Evolutionary conservation across 2,113 vertebrate genomes (phyloP).

Genomic region (Sturnus vulgaris): DNA sequence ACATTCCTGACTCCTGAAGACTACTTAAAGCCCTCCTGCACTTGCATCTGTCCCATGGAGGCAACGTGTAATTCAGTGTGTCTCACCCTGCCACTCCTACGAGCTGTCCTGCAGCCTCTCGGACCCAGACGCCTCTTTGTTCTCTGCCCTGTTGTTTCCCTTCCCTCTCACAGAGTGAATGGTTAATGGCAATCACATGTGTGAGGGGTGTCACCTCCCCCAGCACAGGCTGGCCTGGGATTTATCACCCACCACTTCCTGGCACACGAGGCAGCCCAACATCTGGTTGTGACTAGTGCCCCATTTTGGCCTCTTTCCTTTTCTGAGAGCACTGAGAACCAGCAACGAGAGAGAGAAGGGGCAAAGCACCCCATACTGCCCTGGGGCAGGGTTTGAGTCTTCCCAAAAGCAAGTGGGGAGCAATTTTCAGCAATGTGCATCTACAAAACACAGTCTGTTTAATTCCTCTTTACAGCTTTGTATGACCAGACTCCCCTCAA

Average conservation of each 20-base stretch:
- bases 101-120: background rate
- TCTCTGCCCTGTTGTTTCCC: background rate
- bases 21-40: background rate
- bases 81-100: background rate
- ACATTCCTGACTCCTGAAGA: background rate
- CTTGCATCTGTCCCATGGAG: background rate
- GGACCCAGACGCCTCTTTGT: background rate
- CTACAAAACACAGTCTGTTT: background rate
- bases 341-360: background rate
- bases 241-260: slow-evolving; percentile 8
- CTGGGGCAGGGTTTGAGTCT: background rate
- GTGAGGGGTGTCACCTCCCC: background rate
- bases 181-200: slow-evolving; percentile 29
- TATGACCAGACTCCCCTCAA: background rate
- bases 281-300: slow-evolving; percentile 24
- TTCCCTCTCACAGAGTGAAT: background rate
- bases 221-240: background rate
- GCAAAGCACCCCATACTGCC: fast-evolving
- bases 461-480: background rate
- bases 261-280: background rate
- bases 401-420: background rate
- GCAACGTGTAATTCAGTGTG: fast-evolving
- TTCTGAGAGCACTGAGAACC: background rate
- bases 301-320: background rate
- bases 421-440: background rate